These are phyloP conservation scores for Burhinus oedicnemus DNA, from an alignment of 2,113 vertebrate genomes.

Conservation along the genomic window DNA sequence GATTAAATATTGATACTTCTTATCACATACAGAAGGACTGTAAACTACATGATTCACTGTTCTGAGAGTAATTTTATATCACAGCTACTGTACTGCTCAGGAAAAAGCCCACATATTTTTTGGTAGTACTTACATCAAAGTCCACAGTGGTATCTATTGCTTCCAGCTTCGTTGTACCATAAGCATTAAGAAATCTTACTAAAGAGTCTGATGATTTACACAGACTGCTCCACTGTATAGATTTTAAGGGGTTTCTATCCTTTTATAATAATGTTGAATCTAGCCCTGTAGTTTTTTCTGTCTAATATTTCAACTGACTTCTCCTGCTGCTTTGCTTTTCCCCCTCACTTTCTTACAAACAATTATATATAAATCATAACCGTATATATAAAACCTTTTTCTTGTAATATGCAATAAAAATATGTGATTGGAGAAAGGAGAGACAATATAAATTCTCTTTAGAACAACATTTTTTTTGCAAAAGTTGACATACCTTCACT, in stretches of 20 bases:
- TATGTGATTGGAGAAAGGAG: background rate
- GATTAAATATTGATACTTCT: background rate
- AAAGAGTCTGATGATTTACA: background rate
- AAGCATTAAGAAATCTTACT: background rate
- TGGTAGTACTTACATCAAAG: background rate
- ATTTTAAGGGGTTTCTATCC: background rate
- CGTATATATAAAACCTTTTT: background rate
- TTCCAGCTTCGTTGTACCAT: background rate
- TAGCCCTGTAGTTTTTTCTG: background rate
- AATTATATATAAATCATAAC: background rate
- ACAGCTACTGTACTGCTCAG: background rate
- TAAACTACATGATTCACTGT: background rate
- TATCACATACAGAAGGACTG: background rate
- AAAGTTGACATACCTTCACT: slow-evolving; percentile 84
- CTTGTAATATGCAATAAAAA: background rate
- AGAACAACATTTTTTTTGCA: background rate
- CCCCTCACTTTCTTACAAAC: background rate
- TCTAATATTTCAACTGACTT: background rate
- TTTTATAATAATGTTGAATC: background rate
- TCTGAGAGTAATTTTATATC: background rate
- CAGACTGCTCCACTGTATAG: background rate
- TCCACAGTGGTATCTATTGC: background rate
- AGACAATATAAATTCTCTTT: background rate
- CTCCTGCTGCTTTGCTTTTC: background rate
- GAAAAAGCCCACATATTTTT: background rate